Percentiles rank a stretch among this genome's conserved stretches.
These are phyloP conservation scores for Syndactyla subalaris DNA, from an alignment of 2,797 vertebrate genomes.

Conservation along the genomic window DNA sequence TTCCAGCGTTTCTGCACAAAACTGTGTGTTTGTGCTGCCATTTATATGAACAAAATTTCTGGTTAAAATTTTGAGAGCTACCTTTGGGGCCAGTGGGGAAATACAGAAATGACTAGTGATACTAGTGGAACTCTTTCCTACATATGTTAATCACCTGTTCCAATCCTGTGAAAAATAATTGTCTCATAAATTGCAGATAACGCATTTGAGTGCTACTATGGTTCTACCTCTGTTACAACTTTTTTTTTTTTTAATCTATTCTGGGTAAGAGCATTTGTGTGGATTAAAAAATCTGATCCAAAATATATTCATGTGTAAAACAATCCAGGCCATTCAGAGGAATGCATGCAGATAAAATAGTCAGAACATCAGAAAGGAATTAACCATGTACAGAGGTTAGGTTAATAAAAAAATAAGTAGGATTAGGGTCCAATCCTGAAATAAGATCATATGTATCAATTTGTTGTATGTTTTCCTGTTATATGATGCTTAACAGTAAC, in stretches of 20 bases:
- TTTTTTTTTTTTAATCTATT: neutral
- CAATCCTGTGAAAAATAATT: neutral
- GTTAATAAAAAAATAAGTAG: constrained; percentile 14
- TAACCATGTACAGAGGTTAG: constrained; percentile 5
- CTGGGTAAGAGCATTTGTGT: neutral
- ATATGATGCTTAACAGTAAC: neutral
- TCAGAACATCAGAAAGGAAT: neutral
- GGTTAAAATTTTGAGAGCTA: neutral
- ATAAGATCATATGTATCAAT: neutral
- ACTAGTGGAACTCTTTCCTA: neutral
- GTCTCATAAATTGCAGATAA: neutral
- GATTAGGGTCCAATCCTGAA: neutral
- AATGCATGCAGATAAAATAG: neutral
- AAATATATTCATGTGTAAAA: neutral
- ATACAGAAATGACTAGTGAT: neutral
- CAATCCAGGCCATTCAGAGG: neutral
- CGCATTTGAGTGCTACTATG: neutral
- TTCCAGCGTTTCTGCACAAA: neutral
- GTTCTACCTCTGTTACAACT: neutral
- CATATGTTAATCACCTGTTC: neutral
- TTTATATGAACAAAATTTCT: neutral
- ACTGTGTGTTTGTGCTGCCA: neutral
- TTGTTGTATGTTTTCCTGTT: neutral
- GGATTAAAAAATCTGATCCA: neutral
- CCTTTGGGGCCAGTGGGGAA: neutral